Evolutionary conservation across 30 jellyfish, hydroid and myxozoan species (phyloP).

Genomic region (Sanderia malayensis): DNA sequence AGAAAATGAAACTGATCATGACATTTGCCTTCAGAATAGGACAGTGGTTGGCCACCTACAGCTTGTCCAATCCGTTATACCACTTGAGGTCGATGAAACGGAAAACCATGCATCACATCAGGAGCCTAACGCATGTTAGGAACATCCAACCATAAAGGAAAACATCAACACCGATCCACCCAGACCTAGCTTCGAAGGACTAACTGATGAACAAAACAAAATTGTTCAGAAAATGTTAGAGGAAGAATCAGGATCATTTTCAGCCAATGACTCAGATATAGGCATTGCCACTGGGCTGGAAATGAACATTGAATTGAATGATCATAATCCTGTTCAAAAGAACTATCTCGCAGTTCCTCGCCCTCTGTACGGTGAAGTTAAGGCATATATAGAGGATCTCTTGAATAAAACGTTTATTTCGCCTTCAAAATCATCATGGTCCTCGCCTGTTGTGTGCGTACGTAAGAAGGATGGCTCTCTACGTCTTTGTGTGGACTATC

Average conservation of each 20-base stretch:
- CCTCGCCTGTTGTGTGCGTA: constrained; percentile 45
- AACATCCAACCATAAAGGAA: neutral
- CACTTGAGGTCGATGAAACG: neutral
- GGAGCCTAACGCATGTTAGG: neutral
- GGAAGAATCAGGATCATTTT: constrained; percentile 18
- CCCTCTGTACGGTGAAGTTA: constrained; percentile 36
- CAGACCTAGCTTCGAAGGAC: constrained; percentile 5
- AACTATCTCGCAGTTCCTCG: constrained; percentile 14
- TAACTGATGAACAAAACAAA: constrained; percentile 6
- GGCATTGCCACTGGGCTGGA: constrained; percentile 20
- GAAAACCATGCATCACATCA: neutral
- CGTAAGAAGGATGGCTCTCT: constrained; percentile 35
- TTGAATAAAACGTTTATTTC: constrained; percentile 10
- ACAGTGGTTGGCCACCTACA: constrained; percentile 9
- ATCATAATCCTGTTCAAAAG: constrained; percentile 33
- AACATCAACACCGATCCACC: constrained; percentile 13
- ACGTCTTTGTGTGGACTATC: constrained; percentile 41
- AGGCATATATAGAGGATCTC: constrained; percentile 38
- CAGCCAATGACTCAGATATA: constrained; percentile 27
- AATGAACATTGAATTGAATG: constrained; percentile 10
- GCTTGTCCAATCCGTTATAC: neutral
- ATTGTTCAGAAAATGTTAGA: constrained; percentile 15
- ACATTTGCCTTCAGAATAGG: constrained; percentile 10
- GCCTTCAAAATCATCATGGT: constrained; percentile 21
- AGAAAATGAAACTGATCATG: constrained; percentile 15